Conservation (phyloP, 2,888 invertebrate species). For the Beris chalybata region DNA sequence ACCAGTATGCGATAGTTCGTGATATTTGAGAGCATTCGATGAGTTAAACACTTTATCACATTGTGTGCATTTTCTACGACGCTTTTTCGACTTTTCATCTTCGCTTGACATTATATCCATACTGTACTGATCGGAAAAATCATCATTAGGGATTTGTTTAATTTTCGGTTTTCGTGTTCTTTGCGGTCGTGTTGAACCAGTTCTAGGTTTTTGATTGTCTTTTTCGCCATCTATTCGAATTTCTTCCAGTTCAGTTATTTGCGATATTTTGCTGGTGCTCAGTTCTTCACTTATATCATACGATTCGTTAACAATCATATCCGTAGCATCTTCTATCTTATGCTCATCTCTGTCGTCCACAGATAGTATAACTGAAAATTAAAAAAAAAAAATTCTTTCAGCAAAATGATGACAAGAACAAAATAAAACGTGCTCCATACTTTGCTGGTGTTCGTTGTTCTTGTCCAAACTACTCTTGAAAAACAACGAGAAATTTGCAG, state of each 20-base stretch:
- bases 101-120: conserved; percentile 40
- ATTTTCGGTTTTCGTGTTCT: conserved; percentile 13
- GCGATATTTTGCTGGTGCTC: background rate
- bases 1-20: conserved; percentile 77
- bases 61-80: conserved; percentile 44
- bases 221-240: conserved; percentile 14
- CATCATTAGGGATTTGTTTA: conserved; percentile 11
- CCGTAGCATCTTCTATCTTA: conserved; percentile 6
- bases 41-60: conserved; percentile 78
- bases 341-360: background rate
- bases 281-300: conserved; percentile 38
- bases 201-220: background rate
- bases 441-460: conserved; percentile 1
- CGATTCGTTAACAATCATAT: background rate
- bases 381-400: conserved; percentile 6
- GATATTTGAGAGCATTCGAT: conserved; percentile 82
- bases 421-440: background rate
- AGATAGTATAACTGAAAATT: conserved; percentile 2
- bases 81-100: conserved; percentile 28
- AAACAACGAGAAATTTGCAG: conserved; percentile 38
- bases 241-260: background rate
- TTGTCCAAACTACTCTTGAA: conserved; percentile 33
- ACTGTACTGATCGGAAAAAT: conserved; percentile 29
- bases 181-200: background rate
- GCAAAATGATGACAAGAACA: background rate